Evolutionary conservation across 2,113 vertebrate genomes (phyloP).

Genomic region (Morphnarchus princeps): DNA sequence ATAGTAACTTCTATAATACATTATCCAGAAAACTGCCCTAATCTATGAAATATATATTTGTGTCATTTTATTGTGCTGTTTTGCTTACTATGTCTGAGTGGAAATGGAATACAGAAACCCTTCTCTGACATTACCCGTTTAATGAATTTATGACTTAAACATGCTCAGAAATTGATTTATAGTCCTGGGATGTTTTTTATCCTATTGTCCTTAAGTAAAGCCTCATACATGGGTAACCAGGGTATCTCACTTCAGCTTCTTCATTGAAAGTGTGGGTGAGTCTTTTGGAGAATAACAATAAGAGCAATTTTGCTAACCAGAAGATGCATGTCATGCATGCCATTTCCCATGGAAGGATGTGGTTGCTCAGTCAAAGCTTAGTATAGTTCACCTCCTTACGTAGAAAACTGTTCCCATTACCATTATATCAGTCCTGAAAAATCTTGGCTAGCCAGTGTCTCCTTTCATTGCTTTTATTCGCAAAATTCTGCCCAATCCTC

Average conservation of each 20-base stretch:
- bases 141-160: not conserved
- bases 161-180: not conserved
- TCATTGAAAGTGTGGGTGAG: not conserved
- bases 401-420: not conserved
- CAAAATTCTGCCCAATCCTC: not conserved
- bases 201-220: not conserved
- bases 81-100: not conserved
- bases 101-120: not conserved
- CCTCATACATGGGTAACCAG: not conserved
- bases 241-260: not conserved
- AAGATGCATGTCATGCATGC: accelerated
- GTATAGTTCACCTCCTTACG: not conserved
- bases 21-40: not conserved
- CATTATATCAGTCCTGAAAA: not conserved
- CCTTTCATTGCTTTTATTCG: not conserved
- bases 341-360: not conserved
- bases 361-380: not conserved
- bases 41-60: not conserved
- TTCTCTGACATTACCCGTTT: not conserved
- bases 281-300: not conserved
- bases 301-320: not conserved
- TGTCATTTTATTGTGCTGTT: not conserved
- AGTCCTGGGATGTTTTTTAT: not conserved
- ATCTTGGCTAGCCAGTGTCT: not conserved
- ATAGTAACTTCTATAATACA: not conserved